Base-by-base conservation (phyloP, 2,888 invertebrate species). In the Troides oblongomaculatus region DNA sequence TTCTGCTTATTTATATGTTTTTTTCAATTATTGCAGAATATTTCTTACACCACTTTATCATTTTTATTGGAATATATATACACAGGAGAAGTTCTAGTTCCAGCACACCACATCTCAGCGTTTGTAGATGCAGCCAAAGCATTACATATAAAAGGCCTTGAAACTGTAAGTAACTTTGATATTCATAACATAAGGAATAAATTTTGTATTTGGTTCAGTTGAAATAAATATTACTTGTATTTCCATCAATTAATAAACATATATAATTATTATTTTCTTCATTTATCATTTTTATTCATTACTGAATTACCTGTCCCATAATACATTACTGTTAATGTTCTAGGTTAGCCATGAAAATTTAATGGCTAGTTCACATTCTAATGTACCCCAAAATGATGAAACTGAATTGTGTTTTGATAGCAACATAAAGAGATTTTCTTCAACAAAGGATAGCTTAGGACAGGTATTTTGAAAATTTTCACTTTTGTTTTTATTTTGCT, bases 21-120 rank as follows among this genome's bases (percentile, higher is more conserved):
- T 17, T 7, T 21, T 36, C 36, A 39, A 70, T 69, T 68, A 25
- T 81, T 84, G 46, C 81, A 91, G 91, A 90, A 88, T 83, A 80
- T 89, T 23, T 88, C 90, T 4, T 86, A 85, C 72, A 72, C 78
- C 66, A 90, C 89, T 10, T 74, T 91, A 25, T 81, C 83, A 70
- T 77, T 84, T 17, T 77, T 91, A 60, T 74, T 91, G 59, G 90
- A 91, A 72, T 91, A 91, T 74, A 83, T 91, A 30, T 92, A 92
- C 74, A 90, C 88, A 0, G 92, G 92, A 0, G 90, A 92, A 69
- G 89, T 87, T 2, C 62, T 84, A 23, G 83, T 92, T 2, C 81
- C 84, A 0, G 80, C 84, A 66, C 84, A 86, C 10, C 78, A 85
- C 68, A 74, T 91, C 25, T 75, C 80, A 39, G 78, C 82, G 5